Evolutionary conservation across 2,888 invertebrate genomes (phyloP).

Genomic region (Subacronicta megacephala): DNA sequence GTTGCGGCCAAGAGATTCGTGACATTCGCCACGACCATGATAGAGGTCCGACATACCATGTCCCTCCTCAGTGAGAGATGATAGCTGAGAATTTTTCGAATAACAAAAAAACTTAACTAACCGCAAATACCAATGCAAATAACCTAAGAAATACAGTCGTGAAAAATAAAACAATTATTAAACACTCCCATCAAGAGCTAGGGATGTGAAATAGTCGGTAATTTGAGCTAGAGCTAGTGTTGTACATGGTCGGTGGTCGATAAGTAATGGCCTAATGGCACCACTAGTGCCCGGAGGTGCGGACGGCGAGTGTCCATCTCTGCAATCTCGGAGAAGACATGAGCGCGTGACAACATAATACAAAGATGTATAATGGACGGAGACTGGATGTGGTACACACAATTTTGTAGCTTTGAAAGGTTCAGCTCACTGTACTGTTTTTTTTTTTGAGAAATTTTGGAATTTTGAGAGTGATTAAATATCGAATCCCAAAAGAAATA

Average conservation of each 20-base stretch:
- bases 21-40: too few relatives aligned
- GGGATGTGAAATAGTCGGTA: not conserved
- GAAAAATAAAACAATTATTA: not conserved
- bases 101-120: too few relatives aligned
- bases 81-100: too few relatives aligned
- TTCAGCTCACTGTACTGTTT: too few relatives aligned
- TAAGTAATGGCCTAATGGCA: slow-evolving; percentile 50
- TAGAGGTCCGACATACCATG: too few relatives aligned
- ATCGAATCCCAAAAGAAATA: too few relatives aligned
- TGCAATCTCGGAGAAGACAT: slow-evolving; percentile 49
- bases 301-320: slow-evolving; percentile 54
- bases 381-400: slow-evolving; percentile 18
- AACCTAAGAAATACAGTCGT: not conserved
- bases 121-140: not conserved
- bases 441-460: too few relatives aligned
- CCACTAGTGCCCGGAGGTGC: slow-evolving; percentile 53
- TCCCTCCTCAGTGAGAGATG: too few relatives aligned
- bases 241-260: slow-evolving; percentile 27
- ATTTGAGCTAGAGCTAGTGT: slow-evolving; percentile 24
- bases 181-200: not conserved
- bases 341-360: slow-evolving; percentile 49
- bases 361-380: slow-evolving; percentile 7
- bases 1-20: too few relatives aligned
- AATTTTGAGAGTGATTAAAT: too few relatives aligned
- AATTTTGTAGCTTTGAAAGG: not conserved